Evolutionary conservation across 1,140 invertebrate genomes (phyloP).

Genomic region (Hormaphis cornu): DNA sequence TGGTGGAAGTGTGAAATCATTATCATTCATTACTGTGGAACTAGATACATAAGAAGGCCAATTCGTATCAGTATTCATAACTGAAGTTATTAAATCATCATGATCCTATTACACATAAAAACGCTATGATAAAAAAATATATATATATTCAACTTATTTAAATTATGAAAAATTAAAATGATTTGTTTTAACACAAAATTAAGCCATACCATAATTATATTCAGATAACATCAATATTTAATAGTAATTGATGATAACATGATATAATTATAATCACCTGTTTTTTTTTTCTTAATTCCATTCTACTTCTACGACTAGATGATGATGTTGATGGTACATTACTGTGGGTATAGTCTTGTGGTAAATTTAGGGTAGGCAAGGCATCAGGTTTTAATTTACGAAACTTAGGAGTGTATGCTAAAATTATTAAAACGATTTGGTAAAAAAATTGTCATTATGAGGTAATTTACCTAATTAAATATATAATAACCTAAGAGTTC

Average conservation of each 20-base stretch:
- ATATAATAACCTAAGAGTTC: neutral
- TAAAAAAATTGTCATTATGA: neutral
- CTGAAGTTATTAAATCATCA: neutral
- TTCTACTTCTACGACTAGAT: conserved; percentile 12
- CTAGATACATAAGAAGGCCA: neutral
- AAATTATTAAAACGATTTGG: neutral
- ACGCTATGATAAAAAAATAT: neutral
- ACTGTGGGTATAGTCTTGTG: neutral
- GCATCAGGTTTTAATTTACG: neutral
- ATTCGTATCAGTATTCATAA: neutral
- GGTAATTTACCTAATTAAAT: neutral
- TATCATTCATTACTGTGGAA: neutral
- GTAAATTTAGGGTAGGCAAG: neutral
- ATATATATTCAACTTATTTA: neutral
- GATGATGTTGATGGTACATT: neutral
- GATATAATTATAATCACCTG: neutral
- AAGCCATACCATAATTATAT: no score
- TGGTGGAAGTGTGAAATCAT: neutral
- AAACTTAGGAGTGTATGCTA: neutral
- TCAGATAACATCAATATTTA: neutral
- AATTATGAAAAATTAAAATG: neutral
- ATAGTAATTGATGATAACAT: neutral
- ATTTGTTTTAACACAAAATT: neutral
- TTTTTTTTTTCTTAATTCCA: neutral
- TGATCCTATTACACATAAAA: neutral